Evolutionary conservation across 2,797 vertebrate species (phyloP), one percentile per base, ranked within the genome.

Genomic region (Pteronotus mesoamericanus): DNA sequence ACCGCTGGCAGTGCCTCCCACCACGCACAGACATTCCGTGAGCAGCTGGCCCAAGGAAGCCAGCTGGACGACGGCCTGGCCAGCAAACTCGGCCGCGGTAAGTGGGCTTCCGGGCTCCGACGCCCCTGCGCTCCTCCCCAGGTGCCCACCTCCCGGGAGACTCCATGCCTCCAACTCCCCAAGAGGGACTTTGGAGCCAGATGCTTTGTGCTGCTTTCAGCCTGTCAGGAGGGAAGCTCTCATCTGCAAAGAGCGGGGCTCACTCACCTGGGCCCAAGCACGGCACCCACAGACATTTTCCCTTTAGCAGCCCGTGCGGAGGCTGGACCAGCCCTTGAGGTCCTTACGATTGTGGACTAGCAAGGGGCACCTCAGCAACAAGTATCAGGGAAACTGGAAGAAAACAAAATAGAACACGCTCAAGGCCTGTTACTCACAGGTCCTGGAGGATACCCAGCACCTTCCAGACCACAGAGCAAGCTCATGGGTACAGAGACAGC

Each of bases 1-100:
- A 98, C 98, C 96, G 99, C 99, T 0, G 99, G 99, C 96, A 98
- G 99, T 0, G 99, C 99, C 98, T 99, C 98, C 97, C 98, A 99
- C 98, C 98, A 99, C 98, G 99, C 99, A 46, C 99, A 99, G 98
- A 99, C 98, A 98, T 99, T 99, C 97, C 98, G 99, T 78, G 99
- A 99, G 78, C 99, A 99, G 96, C 98, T 99, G 95, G 98, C 98
- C 9, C 99, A 99, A 97, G 98, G 98, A 96, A 97, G 96, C 80
- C 98, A 99, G 8, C 97, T 99, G 97, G 98, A 98, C 3, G 98
- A 98, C 83, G 96, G 98, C 10, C 97, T 99, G 84, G 93, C 97
- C 26, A 96, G 98, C 68, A 99, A 98, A 97, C 99, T 99, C 95
- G 98, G 98, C 0, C 98, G 97, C 1, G 48, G 89, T 92, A 79